Evolutionary conservation across 1,140 invertebrate species (phyloP).

Genomic region (Caenorhabditis inopinata): DNA sequence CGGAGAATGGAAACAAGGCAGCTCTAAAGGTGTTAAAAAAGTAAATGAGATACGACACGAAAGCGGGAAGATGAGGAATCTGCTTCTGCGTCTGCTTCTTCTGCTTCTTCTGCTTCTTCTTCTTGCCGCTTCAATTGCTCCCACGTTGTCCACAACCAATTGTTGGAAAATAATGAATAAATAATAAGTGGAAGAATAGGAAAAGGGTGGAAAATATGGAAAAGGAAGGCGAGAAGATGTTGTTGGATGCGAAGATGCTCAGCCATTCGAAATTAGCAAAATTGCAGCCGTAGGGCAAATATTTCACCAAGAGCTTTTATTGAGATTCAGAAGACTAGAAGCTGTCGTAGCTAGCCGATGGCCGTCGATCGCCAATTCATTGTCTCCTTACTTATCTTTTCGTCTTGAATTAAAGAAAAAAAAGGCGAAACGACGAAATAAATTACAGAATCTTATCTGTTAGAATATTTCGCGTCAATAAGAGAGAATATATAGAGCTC

Average conservation of each 20-base stretch:
- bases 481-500: not conserved
- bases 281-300: not conserved
- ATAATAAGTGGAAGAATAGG: conserved; percentile 33
- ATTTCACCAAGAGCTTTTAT: not conserved
- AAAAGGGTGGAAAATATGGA: not conserved
- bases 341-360: too few species aligned
- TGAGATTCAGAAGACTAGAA: not conserved
- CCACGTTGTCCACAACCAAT: conserved; percentile 7
- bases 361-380: too few species aligned
- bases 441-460: too few species aligned
- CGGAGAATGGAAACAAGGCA: conserved; percentile 22
- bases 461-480: not conserved
- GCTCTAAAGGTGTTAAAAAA: not conserved
- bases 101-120: not conserved
- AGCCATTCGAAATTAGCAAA: conserved; percentile 17
- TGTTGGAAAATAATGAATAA: conserved; percentile 36
- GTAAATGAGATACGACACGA: too few species aligned
- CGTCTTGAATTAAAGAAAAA: too few species aligned
- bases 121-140: not conserved
- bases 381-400: too few species aligned
- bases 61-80: not conserved
- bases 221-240: not conserved
- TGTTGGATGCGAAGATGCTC: not conserved
- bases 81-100: not conserved
- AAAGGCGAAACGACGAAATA: too few species aligned